These are phyloP conservation scores for Zaprionus kolodkinae DNA, from an alignment of 1,140 invertebrate species.

Conservation along the genomic window DNA sequence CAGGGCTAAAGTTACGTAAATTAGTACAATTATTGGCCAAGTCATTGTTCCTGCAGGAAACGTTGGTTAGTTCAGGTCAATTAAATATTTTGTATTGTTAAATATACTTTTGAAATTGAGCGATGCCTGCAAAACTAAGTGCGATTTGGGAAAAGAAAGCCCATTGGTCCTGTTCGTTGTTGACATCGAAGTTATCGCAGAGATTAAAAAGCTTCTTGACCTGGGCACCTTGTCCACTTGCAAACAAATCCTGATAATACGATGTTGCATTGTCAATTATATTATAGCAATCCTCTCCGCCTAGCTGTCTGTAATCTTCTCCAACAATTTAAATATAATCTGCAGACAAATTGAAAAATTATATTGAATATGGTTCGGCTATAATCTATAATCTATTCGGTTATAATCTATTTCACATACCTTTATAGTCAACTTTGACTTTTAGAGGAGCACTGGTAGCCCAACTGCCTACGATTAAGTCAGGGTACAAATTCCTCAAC, in stretches of 20 bases:
- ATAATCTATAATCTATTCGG: too few relatives aligned
- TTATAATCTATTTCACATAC: not conserved
- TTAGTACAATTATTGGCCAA: slow-evolving; percentile 46
- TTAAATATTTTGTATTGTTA: too few relatives aligned
- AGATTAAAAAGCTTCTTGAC: slow-evolving; percentile 79
- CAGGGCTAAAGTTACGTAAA: slow-evolving; percentile 48
- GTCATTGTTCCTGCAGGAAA: slow-evolving; percentile 44
- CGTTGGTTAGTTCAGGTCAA: not conserved
- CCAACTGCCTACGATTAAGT: slow-evolving; percentile 87
- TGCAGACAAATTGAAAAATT: not conserved
- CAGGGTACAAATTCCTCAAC: slow-evolving; percentile 91
- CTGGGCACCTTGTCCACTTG: slow-evolving; percentile 42
- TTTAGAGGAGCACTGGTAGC: slow-evolving; percentile 91
- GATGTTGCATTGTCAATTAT: slow-evolving; percentile 85
- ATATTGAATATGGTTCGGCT: not conserved
- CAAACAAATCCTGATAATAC: slow-evolving; percentile 83
- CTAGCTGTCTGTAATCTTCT: slow-evolving; percentile 57
- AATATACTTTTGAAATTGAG: slow-evolving; percentile 73
- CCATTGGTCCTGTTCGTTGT: slow-evolving; percentile 66
- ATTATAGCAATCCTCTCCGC: slow-evolving; percentile 84
- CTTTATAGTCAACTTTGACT: slow-evolving; percentile 88
- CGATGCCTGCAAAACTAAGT: slow-evolving; percentile 71
- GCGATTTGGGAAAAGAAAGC: slow-evolving; percentile 71
- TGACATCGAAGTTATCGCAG: slow-evolving; percentile 66
- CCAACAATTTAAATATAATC: slow-evolving; percentile 73